These are phyloP conservation scores for Menura novaehollandiae DNA, from an alignment of 2,113 vertebrate genomes.

Conservation along the genomic window DNA sequence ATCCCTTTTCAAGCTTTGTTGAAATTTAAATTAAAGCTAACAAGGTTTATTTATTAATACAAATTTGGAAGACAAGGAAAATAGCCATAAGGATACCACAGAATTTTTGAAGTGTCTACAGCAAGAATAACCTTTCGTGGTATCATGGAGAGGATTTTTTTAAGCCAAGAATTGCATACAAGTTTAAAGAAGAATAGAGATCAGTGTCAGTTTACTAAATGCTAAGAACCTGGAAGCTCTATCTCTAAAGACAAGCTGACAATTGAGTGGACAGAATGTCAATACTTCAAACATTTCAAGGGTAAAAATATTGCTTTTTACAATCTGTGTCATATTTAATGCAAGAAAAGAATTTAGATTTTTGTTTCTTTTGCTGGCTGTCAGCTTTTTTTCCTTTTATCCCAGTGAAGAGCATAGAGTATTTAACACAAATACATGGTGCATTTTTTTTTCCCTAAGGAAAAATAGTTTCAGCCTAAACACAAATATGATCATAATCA, in stretches of 20 bases:
- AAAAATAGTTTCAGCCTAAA: conserved; percentile 1
- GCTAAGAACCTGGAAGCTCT: conserved; percentile 69
- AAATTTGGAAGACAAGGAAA: not conserved
- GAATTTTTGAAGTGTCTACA: not conserved
- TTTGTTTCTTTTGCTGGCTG: conserved; percentile 83
- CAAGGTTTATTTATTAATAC: not conserved
- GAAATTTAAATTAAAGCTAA: not conserved
- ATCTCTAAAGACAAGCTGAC: conserved; percentile 72
- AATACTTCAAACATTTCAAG: conserved; percentile 87
- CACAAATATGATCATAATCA: not conserved
- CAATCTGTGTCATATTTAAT: conserved; percentile 89
- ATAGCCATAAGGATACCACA: not conserved
- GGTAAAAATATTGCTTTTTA: conserved; percentile 91
- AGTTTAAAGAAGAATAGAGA: conserved; percentile 68
- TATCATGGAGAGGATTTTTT: not conserved
- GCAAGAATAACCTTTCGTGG: conserved; percentile 22
- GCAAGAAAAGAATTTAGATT: conserved; percentile 84
- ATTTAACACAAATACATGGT: conserved; percentile 22
- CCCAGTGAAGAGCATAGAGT: conserved; percentile 26
- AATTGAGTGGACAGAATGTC: conserved; percentile 76
- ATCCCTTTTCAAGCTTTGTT: not conserved
- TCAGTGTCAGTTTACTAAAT: conserved; percentile 76
- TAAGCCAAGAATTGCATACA: conserved; percentile 42
- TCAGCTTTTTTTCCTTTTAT: conserved; percentile 81
- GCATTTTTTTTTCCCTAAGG: not conserved